Base-by-base conservation (phyloP, 2,888 invertebrate species). In the Eurytoma californica region DNA sequence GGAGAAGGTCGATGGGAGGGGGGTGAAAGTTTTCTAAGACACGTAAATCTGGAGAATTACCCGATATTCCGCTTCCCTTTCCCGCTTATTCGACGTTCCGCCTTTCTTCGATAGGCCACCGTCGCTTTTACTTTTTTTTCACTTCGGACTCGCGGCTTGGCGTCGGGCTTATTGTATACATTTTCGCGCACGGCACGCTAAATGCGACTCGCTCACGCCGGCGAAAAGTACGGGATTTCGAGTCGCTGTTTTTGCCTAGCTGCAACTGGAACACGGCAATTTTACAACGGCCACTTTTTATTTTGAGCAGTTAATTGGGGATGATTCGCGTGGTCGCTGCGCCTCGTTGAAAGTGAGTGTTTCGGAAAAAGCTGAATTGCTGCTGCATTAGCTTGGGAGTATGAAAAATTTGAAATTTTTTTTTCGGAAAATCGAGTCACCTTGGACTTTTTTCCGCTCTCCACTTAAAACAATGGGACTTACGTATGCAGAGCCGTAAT, bases 31-130 rank as follows among this genome's bases (percentile, higher is more conserved):
- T 81, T 39, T 74, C 77, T 68, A 81, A 82, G 82, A 81, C 82
- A 80, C 82, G 81, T 82, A 82, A 82, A 84, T 83, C 82, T 79
- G 72, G 80, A 80, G 79, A 82, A 82, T 82, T 83, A 80, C 80
- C 77, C 72, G 75, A 77, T 74, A 69, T 77, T 77, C 77, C 72
- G 67, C 67, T 72, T 66, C 4, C 77, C 55, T n/a, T n/a, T 55
- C 72, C 72, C 53, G 67, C 72, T 72, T 66, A 60, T 72, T 77
- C 67, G 39, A 9, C 63, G 55, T 69, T 69, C 72, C 76, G n/a
- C 53, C 58, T 65, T 12, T 16, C 28, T 30, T 18, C 14, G 16
- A 28, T 9, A 16, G 14, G 14, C 57, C 47, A 20, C 57, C 57
- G 57, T 20, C 24, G 20, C 30, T 76, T 78, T 24, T 24, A 24